Evolutionary conservation across 1,140 invertebrate genomes (phyloP).

Genomic region (Drosophila truncata): DNA sequence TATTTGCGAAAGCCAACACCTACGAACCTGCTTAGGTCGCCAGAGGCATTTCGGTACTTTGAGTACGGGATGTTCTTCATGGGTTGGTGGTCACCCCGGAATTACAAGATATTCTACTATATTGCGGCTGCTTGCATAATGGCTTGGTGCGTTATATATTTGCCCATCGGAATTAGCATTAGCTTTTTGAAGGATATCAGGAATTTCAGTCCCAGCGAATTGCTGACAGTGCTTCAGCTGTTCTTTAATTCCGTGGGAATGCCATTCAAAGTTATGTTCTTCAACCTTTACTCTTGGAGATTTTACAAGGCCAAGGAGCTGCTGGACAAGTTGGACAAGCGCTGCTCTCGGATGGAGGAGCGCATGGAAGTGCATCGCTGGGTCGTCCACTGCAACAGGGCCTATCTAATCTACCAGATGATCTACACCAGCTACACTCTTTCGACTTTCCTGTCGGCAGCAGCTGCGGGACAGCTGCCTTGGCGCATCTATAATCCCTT

Average conservation of each 20-base stretch:
- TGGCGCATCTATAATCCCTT: conserved; percentile 55
- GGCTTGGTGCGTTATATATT: conserved; percentile 7
- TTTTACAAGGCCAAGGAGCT: conserved; percentile 24
- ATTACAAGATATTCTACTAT: not conserved
- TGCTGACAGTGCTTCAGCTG: conserved; percentile 46
- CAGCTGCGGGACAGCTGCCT: conserved; percentile 7
- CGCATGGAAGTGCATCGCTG: conserved; percentile 28
- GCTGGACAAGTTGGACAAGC: conserved; percentile 33
- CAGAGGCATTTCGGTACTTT: conserved; percentile 40
- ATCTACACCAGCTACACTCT: conserved; percentile 26
- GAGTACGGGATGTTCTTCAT: conserved; percentile 30
- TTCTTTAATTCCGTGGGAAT: conserved; percentile 39
- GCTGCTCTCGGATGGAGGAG: conserved; percentile 18
- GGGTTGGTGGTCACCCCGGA: conserved; percentile 29
- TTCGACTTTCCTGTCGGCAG: conserved; percentile 7
- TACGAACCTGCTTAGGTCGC: conserved; percentile 16
- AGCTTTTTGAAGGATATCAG: conserved; percentile 35
- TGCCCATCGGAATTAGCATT: conserved; percentile 41
- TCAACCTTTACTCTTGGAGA: conserved; percentile 8
- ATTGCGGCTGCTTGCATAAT: not conserved
- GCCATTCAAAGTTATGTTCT: conserved; percentile 18
- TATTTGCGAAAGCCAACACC: conserved; percentile 22
- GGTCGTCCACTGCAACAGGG: conserved; percentile 37
- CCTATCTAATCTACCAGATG: conserved; percentile 25
- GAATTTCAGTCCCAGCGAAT: conserved; percentile 34